Evolutionary conservation across 2,888 invertebrate species (phyloP), one percentile per base, ranked within the genome.

Genomic region (Gasteruption jaculator): DNA sequence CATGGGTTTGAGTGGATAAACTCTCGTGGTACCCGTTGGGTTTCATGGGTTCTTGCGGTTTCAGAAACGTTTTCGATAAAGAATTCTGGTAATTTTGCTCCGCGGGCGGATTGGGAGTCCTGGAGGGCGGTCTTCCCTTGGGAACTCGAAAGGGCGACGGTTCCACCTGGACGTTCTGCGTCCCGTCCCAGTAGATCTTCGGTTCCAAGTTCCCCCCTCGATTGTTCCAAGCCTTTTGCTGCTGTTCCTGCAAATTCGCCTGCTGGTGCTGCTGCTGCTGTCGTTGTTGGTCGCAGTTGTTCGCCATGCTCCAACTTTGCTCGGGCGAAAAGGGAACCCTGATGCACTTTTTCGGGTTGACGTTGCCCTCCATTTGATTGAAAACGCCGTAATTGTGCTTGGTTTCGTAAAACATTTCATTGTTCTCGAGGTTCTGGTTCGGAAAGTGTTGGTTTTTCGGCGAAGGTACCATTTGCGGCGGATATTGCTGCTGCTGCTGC

Each of bases 121-220:
- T 72, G 4, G 81, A 82, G 20, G 79, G 82, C 20, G 80, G 81
- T 52, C 80, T 74, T 1, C 80, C 80, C 66, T 79, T 81, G 2
- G 82, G 82, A 14, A 82, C 78, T 56, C 82, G 71, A 54, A 82
- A 82, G 7, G 81, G 73, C 3, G 78, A 74, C 32, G 76, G 76
- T 48, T 78, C 78, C 14, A 50, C 45, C 3, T n/a, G n/a, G n/a
- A n/a, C n/a, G n/a, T n/a, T n/a, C n/a, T 60, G 47, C 4, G 56
- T 42, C 5, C 55, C 46, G 50, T 67, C 65, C 58, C 63, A 63
- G 6, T 48, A 48, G 38, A 53, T 48, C 26, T 45, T 56, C 36
- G n/a, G n/a, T n/a, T n/a, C n/a, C n/a, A n/a, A n/a, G n/a, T n/a
- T n/a, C n/a, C n/a, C n/a, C n/a, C 41, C 34, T 18, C 18, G 34